Conservation (phyloP, 2,113 vertebrate species). For the Puffinus mauretanicus region DNA sequence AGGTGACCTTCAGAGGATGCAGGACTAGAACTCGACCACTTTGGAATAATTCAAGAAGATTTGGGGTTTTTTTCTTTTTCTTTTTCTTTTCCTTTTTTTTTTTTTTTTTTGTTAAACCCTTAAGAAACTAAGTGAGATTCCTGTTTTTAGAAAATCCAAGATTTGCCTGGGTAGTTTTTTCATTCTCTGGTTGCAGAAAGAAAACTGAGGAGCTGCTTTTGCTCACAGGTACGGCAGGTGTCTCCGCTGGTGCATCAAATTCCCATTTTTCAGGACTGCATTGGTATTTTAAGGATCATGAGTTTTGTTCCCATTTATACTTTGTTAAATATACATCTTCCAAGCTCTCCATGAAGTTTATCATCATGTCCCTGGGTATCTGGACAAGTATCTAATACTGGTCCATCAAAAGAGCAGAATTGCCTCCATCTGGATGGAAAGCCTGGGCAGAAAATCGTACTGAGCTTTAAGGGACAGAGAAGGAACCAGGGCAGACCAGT, state of each 20-base stretch:
- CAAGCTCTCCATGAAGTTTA: not conserved
- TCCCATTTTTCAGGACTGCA: not conserved
- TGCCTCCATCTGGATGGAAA: not conserved
- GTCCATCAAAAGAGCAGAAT: not conserved
- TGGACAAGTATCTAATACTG: not conserved
- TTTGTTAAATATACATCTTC: not conserved
- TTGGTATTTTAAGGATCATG: not conserved
- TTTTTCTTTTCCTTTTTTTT: not conserved
- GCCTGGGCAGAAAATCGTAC: not conserved
- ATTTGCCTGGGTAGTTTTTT: not conserved
- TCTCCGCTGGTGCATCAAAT: not conserved
- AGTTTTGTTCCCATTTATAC: not conserved
- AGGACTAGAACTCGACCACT: not conserved
- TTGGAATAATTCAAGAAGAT: not conserved
- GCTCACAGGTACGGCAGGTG: not conserved
- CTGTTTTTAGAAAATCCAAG: not conserved
- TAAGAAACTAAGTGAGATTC: not conserved
- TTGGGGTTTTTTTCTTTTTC: fast-evolving
- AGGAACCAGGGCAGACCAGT: not conserved
- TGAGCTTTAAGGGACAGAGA: not conserved
- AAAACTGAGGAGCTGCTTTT: not conserved
- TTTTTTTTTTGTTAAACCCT: not conserved
- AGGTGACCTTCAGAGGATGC: not conserved
- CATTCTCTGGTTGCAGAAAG: not conserved
- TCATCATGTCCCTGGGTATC: not conserved